These are phyloP conservation scores for Cheilinus undulatus DNA, from an alignment of 2,113 vertebrate species.

Conservation along the genomic window DNA sequence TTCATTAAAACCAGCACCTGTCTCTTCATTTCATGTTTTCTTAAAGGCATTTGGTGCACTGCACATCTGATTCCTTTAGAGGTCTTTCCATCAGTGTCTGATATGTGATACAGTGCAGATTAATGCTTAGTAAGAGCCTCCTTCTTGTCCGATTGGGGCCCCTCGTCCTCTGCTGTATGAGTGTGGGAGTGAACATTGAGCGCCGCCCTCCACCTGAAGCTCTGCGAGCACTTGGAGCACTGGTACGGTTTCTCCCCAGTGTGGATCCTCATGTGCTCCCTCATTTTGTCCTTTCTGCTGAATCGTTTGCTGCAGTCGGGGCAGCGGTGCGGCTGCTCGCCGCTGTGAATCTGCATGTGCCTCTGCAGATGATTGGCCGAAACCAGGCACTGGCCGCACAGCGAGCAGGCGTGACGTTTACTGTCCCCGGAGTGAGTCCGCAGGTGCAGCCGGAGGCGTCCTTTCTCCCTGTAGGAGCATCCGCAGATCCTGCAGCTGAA, in stretches of 20 bases:
- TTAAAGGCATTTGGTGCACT: too few relatives aligned
- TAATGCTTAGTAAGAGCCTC: too few relatives aligned
- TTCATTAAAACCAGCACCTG: too few relatives aligned
- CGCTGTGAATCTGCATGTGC: slow-evolving; percentile 12
- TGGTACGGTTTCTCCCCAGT: slow-evolving; percentile 14
- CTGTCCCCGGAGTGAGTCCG: background rate
- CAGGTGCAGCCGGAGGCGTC: background rate
- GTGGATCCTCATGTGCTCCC: slow-evolving; percentile 25
- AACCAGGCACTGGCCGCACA: background rate
- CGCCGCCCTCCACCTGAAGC: slow-evolving; percentile 20
- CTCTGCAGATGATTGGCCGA: slow-evolving; percentile 17
- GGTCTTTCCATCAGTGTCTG: too few relatives aligned
- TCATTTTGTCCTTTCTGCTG: slow-evolving; percentile 17
- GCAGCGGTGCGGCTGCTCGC: slow-evolving; percentile 10
- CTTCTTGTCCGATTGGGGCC: slow-evolving; percentile 7
- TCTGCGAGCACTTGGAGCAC: background rate
- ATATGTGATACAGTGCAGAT: too few relatives aligned
- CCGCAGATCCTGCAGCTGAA: slow-evolving; percentile 10
- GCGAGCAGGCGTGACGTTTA: background rate
- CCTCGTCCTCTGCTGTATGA: background rate
- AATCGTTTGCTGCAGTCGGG: background rate
- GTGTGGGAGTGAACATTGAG: slow-evolving; percentile 1
- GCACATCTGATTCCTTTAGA: too few relatives aligned
- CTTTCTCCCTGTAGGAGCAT: background rate
- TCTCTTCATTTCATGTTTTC: too few relatives aligned